phyloP scores from a whole-genome alignment of 2,888 invertebrate genomes.

The Thera britannica region DNA sequence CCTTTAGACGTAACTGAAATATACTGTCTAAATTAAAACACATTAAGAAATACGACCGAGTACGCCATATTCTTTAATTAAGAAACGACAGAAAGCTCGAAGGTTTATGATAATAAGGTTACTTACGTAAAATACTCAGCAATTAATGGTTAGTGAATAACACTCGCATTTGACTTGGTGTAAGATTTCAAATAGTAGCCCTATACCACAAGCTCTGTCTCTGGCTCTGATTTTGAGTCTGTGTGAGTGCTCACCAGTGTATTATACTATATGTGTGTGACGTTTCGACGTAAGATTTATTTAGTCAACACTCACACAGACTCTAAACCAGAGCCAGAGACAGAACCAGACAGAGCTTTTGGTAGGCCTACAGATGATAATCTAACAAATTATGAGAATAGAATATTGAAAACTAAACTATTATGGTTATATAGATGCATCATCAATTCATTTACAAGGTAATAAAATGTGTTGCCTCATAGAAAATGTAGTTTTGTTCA shows the following conservation, averaged over 20 bases:
- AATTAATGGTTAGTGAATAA: slow-evolving; percentile 47
- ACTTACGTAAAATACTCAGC: slow-evolving; percentile 44
- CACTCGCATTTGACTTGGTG: slow-evolving; percentile 41
- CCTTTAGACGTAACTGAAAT: slow-evolving; percentile 56
- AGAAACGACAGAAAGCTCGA: slow-evolving; percentile 49
- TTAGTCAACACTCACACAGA: no score
- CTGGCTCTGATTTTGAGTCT: no score
- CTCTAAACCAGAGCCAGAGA: no score
- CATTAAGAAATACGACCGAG: slow-evolving; percentile 55
- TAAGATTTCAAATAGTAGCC: slow-evolving; percentile 18
- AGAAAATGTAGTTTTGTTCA: background rate
- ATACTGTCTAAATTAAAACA: slow-evolving; percentile 65
- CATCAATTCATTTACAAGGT: background rate
- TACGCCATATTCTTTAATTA: slow-evolving; percentile 58
- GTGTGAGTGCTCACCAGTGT: no score
- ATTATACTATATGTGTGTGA: no score
- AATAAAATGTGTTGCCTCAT: background rate
- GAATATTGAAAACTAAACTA: slow-evolving; percentile 23
- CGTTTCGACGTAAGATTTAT: no score
- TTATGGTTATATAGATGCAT: slow-evolving; percentile 11
- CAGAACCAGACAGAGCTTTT: no score
- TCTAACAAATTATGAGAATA: slow-evolving; percentile 36
- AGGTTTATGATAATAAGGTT: slow-evolving; percentile 52
- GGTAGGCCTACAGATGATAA: slow-evolving; percentile 36
- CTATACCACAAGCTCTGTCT: no score